Percentiles rank a stretch among this genome's conserved stretches.
These are phyloP conservation scores for Takifugu rubripes DNA, from an alignment of 2,797 vertebrate species.

Conservation along the genomic window DNA sequence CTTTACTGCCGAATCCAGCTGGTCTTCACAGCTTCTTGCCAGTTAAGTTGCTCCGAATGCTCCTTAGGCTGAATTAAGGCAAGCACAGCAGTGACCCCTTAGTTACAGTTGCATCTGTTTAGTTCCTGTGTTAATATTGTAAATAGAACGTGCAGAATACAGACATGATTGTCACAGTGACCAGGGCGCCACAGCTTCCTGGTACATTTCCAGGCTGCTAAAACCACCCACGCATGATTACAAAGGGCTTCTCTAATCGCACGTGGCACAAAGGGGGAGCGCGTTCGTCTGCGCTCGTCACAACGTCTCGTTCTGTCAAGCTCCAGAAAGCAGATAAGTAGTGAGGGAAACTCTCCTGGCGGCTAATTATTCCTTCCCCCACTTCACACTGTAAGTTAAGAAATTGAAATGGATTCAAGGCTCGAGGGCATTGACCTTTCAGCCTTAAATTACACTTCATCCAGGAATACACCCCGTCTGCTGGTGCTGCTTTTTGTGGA, in stretches of 20 bases:
- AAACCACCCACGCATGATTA: slow-evolving; percentile 10
- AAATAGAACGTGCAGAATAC: too few species aligned
- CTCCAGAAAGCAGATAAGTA: neutral
- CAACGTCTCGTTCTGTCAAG: slow-evolving; percentile 1
- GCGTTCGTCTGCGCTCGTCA: neutral
- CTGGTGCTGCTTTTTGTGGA: neutral
- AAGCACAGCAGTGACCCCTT: too few species aligned
- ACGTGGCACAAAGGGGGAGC: neutral
- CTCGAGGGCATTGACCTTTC: neutral
- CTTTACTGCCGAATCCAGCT: too few species aligned
- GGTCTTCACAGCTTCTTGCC: too few species aligned
- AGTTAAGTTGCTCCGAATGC: too few species aligned
- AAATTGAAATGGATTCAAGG: slow-evolving; percentile 17
- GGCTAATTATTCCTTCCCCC: slow-evolving; percentile 11
- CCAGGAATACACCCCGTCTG: slow-evolving; percentile 12
- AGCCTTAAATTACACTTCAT: slow-evolving; percentile 12
- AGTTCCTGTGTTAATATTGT: too few species aligned
- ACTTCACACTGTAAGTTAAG: slow-evolving; percentile 7
- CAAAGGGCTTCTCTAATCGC: slow-evolving; percentile 5
- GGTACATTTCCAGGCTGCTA: too few species aligned
- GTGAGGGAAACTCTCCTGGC: slow-evolving; percentile 8
- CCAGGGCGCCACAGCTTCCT: too few species aligned
- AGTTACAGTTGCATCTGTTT: too few species aligned
- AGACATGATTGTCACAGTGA: too few species aligned
- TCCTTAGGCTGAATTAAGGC: too few species aligned